Conservation (phyloP, 2,113 vertebrate genomes). For the cattle (Bos taurus) region ARS-UCD2.0 NC_037338.1:74188501-74189000, state of each 20-base stretch:
- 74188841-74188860: not conserved
- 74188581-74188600: not conserved
- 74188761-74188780: not conserved
- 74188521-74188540: not conserved
- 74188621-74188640: fast-evolving
- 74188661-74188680: not conserved
- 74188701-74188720: not conserved
- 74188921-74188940: not conserved
- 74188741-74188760: not conserved
- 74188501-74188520: not conserved
- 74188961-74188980: not conserved
- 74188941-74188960: not conserved
- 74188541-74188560: not conserved
- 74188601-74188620: not conserved
- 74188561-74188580: not conserved
- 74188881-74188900: not conserved
- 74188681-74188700: not conserved
- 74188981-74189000: not conserved
- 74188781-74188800: not conserved
- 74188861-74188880: not conserved
- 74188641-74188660: not conserved
- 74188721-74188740: not conserved
- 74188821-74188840: too few species aligned
- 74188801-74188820: fast-evolving
- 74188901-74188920: not conserved